Evolutionary conservation across 2,888 invertebrate genomes (phyloP), one percentile per base, ranked within the genome.

Genomic region (Scaptomyza caliginosa): DNA sequence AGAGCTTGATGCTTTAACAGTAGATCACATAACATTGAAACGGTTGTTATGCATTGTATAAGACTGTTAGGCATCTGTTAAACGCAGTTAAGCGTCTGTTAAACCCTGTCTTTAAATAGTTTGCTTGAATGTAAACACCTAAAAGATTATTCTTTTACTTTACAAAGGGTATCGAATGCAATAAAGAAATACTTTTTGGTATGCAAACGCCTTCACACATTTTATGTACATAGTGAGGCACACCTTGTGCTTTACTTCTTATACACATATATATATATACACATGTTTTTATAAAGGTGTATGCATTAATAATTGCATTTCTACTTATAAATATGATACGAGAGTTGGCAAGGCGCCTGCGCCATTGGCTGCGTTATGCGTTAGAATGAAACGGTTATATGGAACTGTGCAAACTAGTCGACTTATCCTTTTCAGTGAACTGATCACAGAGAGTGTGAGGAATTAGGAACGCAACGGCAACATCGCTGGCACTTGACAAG

Each of bases 241-340:
- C 67, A 66, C 73, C 73, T 72, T 76, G 72, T 43, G 54, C 17
- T 52, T 55, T 36, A 59, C 43, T 59, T n/a, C n/a, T 19, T 60
- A 10, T n/a, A n/a, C n/a, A n/a, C n/a, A n/a, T n/a, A 32, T 30
- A 32, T 6, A 13, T 16, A 32, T 7, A 57, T 40, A 56, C n/a
- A 43, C 17, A 26, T 38, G 43, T 48, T 52, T 59, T 49, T 2
- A 48, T 28, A 48, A 76, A 74, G 69, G 60, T 66, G 75, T 63
- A 46, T 75, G 75, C 75, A 75, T 70, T 75, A 74, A 60, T 70
- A 74, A 74, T 74, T 74, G 74, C 77, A 74, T 76, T 76, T 80
- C 59, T 51, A 67, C 59, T 56, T 84, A 80, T 70, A 84, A 80
- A 83, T 82, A 86, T 81, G 67, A 86, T 68, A 69, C 60, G 57